These are phyloP conservation scores for Hyppa rectilinea DNA, from an alignment of 2,888 invertebrate genomes.

Conservation along the genomic window DNA sequence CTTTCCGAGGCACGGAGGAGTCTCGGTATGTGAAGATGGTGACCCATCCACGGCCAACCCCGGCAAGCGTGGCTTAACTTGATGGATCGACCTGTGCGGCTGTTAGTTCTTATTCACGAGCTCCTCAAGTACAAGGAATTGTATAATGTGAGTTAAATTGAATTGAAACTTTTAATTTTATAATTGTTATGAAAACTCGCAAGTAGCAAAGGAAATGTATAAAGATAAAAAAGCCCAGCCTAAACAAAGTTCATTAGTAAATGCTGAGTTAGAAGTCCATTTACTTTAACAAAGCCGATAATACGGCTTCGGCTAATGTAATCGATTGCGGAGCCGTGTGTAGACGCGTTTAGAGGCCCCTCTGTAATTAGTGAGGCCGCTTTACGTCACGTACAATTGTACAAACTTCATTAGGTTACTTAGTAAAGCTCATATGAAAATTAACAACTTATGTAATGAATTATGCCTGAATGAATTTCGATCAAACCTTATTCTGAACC, in stretches of 20 bases:
- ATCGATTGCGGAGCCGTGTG: slow-evolving; percentile 52
- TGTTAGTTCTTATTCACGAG: too few relatives aligned
- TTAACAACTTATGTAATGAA: neutral
- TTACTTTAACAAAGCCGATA: slow-evolving; percentile 47
- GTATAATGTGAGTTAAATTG: neutral
- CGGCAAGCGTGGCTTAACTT: too few relatives aligned
- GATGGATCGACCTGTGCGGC: too few relatives aligned
- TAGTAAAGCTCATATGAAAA: slow-evolving; percentile 6
- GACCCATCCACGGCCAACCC: too few relatives aligned
- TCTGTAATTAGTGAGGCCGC: slow-evolving; percentile 48
- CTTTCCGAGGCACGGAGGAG: too few relatives aligned
- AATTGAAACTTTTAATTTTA: neutral
- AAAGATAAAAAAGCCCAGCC: slow-evolving; percentile 18
- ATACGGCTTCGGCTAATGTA: slow-evolving; percentile 48
- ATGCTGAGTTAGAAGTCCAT: slow-evolving; percentile 30
- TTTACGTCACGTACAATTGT: slow-evolving; percentile 24
- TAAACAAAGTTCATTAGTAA: slow-evolving; percentile 34
- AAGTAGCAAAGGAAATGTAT: slow-evolving; percentile 2
- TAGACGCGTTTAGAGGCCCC: slow-evolving; percentile 24
- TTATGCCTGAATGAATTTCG: neutral
- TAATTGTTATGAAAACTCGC: neutral
- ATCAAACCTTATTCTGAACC: neutral
- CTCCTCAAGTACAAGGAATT: neutral
- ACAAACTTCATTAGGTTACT: slow-evolving; percentile 23
- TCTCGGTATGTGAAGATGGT: too few relatives aligned